Evolutionary conservation across 1,140 invertebrate species (phyloP).

Genomic region (Ceratitis capitata): DNA sequence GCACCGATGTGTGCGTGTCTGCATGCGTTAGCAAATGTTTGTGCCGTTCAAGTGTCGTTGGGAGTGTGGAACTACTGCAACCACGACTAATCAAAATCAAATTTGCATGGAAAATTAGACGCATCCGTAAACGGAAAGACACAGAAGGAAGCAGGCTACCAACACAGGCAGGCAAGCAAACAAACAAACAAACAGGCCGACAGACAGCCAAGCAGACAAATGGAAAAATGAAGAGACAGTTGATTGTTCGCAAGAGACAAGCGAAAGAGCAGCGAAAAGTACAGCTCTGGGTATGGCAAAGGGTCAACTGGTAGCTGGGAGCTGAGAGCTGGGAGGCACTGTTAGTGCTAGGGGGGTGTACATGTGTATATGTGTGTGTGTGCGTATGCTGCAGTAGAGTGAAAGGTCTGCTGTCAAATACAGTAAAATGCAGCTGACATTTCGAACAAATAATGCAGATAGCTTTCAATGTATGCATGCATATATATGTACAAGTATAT

Average conservation of each 20-base stretch:
- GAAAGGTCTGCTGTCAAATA: neutral
- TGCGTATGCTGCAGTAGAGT: no score
- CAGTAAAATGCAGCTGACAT: constrained; percentile 17
- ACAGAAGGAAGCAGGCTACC: neutral
- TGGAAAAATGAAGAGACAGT: constrained; percentile 4
- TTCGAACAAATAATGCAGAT: neutral
- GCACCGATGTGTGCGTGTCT: neutral
- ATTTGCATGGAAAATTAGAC: constrained; percentile 34
- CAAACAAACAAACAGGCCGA: neutral
- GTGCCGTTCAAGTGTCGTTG: neutral
- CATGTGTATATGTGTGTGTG: no score
- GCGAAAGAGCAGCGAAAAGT: neutral
- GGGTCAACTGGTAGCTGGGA: no score
- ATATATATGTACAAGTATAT: no score
- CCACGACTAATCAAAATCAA: constrained; percentile 26
- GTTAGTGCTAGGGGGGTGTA: no score
- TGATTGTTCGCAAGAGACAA: neutral
- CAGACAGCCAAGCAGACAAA: neutral
- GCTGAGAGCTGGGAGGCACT: neutral
- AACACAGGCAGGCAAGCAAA: neutral
- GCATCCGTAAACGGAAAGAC: neutral
- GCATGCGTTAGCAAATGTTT: neutral
- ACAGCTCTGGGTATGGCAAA: neutral
- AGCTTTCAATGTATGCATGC: no score
- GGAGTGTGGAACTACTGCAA: neutral